Percentiles rank a stretch among this genome's conserved stretches.
Evolutionary conservation across 2,888 invertebrate genomes (phyloP).

Genomic region (Corbicula japonica): DNA sequence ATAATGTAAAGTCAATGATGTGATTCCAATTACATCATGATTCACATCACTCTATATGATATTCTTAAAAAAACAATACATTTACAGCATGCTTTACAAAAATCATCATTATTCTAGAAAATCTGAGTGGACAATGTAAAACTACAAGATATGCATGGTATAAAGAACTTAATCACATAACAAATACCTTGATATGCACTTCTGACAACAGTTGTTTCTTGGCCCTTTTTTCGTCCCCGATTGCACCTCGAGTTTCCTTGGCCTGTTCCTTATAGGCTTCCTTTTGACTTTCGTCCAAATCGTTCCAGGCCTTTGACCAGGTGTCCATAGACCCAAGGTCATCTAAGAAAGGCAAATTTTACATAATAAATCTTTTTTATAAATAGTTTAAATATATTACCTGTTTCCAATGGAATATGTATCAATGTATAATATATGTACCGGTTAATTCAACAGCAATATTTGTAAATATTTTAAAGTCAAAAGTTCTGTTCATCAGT

Average conservation of each 20-base stretch:
- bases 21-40: slow-evolving; percentile 9
- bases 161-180: slow-evolving; percentile 10
- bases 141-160: slow-evolving; percentile 12
- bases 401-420: too few species aligned
- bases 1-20: not conserved
- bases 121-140: slow-evolving; percentile 12
- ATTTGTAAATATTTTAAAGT: too few species aligned
- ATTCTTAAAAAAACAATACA: slow-evolving; percentile 8
- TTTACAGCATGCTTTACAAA: slow-evolving; percentile 12
- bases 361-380: too few species aligned
- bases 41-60: slow-evolving; percentile 10
- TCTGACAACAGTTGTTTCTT: slow-evolving; percentile 10
- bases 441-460: too few species aligned
- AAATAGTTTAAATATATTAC: too few species aligned
- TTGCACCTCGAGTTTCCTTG: slow-evolving; percentile 1
- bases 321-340: too few species aligned
- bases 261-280: not conserved
- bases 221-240: slow-evolving; percentile 5
- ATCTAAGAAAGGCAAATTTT: too few species aligned
- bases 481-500: too few species aligned
- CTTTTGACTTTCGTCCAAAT: slow-evolving; percentile 10
- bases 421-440: too few species aligned
- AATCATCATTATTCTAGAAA: slow-evolving; percentile 11
- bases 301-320: slow-evolving; percentile 7
- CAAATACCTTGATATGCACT: slow-evolving; percentile 9